Evolutionary conservation across 2,113 vertebrate species (phyloP).

Genomic region (Carassius auratus): DNA sequence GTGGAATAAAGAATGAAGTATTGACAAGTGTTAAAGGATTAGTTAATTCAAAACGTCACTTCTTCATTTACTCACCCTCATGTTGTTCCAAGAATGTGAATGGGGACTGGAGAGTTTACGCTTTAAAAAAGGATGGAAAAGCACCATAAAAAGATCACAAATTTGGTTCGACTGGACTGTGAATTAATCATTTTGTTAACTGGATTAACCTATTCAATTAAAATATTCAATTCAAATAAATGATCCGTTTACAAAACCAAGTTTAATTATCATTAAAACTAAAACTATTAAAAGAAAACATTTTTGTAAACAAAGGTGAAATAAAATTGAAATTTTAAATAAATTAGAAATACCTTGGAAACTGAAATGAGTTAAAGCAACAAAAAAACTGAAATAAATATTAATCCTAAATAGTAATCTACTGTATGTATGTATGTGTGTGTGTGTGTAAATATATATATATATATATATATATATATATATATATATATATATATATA

Average conservation of each 20-base stretch:
- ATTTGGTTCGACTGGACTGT: background rate
- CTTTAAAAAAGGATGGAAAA: background rate
- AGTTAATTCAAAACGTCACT: background rate
- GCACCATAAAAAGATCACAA: background rate
- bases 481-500: too few relatives aligned
- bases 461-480: too few relatives aligned
- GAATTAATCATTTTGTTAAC: background rate
- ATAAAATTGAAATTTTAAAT: background rate
- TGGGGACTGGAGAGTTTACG: background rate
- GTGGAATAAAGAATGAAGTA: background rate
- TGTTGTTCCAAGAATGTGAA: background rate
- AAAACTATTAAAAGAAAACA: background rate
- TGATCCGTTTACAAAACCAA: background rate
- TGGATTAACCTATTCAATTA: background rate
- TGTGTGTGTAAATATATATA: too few relatives aligned
- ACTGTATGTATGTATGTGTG: too few relatives aligned
- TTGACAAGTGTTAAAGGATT: conserved; percentile 7
- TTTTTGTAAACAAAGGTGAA: background rate
- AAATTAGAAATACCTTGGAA: background rate
- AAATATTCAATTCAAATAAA: background rate
- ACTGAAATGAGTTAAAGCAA: background rate
- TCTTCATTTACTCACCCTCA: background rate
- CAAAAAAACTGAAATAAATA: background rate
- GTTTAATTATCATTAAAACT: background rate
- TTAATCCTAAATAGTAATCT: too few relatives aligned